phyloP scores from a whole-genome alignment of 2,888 invertebrate genomes.

The Tinea trinotella region DNA sequence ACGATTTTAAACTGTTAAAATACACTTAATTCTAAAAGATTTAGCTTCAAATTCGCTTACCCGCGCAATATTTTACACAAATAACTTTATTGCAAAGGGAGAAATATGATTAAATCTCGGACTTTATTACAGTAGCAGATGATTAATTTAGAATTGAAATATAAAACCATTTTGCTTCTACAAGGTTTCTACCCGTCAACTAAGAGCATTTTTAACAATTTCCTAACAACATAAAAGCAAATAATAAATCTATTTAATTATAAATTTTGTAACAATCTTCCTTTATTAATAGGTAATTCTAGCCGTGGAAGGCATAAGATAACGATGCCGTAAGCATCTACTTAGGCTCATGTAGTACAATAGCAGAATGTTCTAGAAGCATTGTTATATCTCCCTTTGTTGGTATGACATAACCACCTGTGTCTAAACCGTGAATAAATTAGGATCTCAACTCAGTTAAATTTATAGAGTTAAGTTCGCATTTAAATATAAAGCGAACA shows the following conservation, averaged over 20 bases:
- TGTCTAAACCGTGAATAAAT: constrained; percentile 9
- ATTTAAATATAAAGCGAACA: not conserved
- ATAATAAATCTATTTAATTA: too few species aligned
- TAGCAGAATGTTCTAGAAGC: not conserved
- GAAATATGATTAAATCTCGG: not conserved
- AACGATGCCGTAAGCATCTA: constrained; percentile 10
- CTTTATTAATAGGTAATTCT: not conserved
- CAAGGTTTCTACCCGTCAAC: too few species aligned
- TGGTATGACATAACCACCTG: not conserved
- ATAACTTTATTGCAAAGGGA: not conserved
- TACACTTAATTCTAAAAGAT: not conserved
- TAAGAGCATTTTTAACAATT: too few species aligned
- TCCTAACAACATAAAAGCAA: too few species aligned
- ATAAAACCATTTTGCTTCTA: too few species aligned
- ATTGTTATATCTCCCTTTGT: constrained; percentile 10
- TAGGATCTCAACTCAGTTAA: not conserved
- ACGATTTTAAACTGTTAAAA: not conserved
- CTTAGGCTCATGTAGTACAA: constrained; percentile 1
- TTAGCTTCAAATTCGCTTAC: not conserved
- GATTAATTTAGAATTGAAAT: not conserved
- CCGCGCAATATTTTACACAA: not conserved
- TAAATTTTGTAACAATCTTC: too few species aligned
- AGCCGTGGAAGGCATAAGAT: not conserved
- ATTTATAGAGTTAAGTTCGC: not conserved
- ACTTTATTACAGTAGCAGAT: not conserved